phyloP scores from a whole-genome alignment of 2,797 vertebrate species.

The Microctenopoma steveboyesi region DNA sequence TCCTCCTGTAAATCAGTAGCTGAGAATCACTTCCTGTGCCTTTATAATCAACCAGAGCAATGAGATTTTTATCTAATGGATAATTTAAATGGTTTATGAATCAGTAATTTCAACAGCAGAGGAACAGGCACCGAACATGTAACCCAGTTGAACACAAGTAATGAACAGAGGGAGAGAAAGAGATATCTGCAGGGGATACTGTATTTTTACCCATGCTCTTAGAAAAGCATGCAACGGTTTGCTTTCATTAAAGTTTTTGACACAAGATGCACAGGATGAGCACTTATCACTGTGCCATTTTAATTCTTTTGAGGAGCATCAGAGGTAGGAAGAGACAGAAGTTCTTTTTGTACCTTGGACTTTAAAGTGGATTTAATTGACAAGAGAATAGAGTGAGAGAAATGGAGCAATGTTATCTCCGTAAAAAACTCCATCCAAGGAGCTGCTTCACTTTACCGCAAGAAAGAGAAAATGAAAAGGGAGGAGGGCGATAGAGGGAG shows the following conservation, averaged over 20 bases:
- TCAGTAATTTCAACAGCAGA: slow-evolving; percentile 37
- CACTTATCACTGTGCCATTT: slow-evolving; percentile 4
- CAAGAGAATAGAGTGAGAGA: neutral
- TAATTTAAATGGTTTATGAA: slow-evolving; percentile 56
- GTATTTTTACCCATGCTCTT: slow-evolving; percentile 41
- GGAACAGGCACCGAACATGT: slow-evolving; percentile 17
- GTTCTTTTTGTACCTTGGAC: slow-evolving; percentile 11
- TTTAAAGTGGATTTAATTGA: slow-evolving; percentile 12
- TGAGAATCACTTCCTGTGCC: neutral
- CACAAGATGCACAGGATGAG: neutral
- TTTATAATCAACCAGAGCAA: slow-evolving; percentile 29
- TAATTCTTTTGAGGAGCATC: slow-evolving; percentile 13
- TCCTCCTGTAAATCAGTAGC: neutral
- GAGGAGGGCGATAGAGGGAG: neutral
- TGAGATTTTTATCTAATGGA: slow-evolving; percentile 43
- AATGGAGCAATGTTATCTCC: neutral
- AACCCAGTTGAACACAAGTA: slow-evolving; percentile 20
- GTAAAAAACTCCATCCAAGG: neutral
- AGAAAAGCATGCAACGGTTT: slow-evolving; percentile 24
- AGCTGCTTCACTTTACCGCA: neutral
- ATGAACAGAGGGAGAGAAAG: slow-evolving; percentile 18
- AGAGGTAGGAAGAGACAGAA: slow-evolving; percentile 6
- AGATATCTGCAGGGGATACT: slow-evolving; percentile 37
- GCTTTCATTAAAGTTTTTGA: slow-evolving; percentile 26
- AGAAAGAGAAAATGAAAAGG: slow-evolving; percentile 8